A percentile compares a stretch with the other conserved stretches of the same genome.
Conservation (phyloP, 2,888 invertebrate genomes). For the Bugula neritina region DNA sequence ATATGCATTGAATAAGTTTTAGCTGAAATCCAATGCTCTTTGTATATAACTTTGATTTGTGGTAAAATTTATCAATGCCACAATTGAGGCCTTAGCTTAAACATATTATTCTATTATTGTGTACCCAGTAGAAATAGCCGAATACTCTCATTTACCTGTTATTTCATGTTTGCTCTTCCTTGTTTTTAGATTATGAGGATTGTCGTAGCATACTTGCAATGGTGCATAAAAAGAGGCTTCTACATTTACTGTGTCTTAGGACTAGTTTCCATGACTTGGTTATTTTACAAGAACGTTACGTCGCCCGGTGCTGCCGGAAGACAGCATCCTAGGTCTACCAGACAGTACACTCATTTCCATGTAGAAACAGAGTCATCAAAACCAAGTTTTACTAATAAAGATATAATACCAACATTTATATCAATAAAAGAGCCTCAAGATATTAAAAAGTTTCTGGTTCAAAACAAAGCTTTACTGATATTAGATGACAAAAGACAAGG, state of each 20-base stretch:
- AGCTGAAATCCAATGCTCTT: no score
- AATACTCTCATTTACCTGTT: no score
- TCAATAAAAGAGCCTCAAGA: neutral
- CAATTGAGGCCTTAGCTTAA: no score
- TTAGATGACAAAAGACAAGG: neutral
- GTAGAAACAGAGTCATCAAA: neutral
- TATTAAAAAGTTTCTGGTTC: neutral
- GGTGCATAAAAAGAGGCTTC: conserved; percentile 1
- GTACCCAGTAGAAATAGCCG: no score
- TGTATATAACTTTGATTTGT: no score
- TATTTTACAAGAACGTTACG: neutral
- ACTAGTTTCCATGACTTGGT: neutral
- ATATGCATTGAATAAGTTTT: no score
- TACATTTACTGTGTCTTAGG: neutral
- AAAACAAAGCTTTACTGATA: conserved; percentile 13
- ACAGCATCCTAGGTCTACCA: neutral
- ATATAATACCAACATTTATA: neutral
- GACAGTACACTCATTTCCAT: neutral
- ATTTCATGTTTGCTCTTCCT: no score
- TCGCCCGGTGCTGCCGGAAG: neutral
- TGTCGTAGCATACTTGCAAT: neutral
- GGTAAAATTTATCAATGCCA: no score
- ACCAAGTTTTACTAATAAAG: neutral
- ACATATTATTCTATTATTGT: no score
- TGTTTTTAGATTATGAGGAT: neutral